Conservation (phyloP, 2,888 invertebrate species). For the Capitulum mitella region DNA sequence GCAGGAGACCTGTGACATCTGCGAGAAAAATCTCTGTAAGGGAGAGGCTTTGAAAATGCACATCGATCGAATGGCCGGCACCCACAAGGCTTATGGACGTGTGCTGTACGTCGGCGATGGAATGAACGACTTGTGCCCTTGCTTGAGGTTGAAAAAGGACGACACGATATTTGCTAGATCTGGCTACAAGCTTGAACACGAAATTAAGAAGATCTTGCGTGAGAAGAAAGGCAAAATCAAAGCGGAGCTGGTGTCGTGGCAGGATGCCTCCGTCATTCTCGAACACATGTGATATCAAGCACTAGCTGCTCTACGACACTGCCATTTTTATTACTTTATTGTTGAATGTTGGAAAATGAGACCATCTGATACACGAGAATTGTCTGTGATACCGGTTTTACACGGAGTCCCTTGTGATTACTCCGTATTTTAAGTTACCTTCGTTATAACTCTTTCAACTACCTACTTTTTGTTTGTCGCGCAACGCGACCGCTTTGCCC, state of each 20-base stretch:
- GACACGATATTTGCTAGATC: background rate
- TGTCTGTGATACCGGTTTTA: no score
- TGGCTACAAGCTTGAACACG: background rate
- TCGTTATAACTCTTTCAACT: no score
- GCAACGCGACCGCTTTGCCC: no score
- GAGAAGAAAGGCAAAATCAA: background rate
- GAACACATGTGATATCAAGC: background rate
- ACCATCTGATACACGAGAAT: no score
- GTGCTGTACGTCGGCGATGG: background rate
- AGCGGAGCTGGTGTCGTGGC: background rate
- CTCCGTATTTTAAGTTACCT: no score
- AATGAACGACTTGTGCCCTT: background rate
- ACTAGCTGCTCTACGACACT: background rate
- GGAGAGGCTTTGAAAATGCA: background rate
- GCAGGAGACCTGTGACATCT: background rate
- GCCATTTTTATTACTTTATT: background rate
- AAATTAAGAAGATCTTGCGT: background rate
- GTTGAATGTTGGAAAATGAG: no score
- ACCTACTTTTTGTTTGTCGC: no score
- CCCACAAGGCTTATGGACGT: background rate
- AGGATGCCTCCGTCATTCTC: background rate
- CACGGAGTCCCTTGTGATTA: no score
- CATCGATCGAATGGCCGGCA: background rate
- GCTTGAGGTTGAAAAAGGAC: background rate
- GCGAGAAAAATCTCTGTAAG: background rate